Evolutionary conservation across 1,140 invertebrate genomes (phyloP), one percentile per base, ranked within the genome.

Genomic region (Euschistus heros): DNA sequence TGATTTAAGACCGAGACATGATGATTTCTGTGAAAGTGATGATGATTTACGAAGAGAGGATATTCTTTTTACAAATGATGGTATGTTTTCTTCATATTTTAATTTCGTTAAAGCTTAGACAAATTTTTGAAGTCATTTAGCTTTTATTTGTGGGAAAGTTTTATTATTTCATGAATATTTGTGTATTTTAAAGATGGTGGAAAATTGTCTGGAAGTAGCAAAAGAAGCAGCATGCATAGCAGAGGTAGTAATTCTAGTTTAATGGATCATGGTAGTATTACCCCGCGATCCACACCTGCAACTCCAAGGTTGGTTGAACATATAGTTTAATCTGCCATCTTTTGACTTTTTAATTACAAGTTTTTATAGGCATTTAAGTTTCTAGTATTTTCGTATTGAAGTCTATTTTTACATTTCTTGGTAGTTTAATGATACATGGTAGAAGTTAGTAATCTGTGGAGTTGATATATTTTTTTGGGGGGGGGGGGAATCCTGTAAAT

Each of bases 151-250:
- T 13, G 6, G 13, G 7, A 37, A 37, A 37, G 7, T 7, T 17
- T 59, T 59, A 57, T 4, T 57, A 20, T 20, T 57, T 5, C 22
- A 6, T 24, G 27, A 14, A n/a, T 30, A 27, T 60, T 37, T 60
- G n/a, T n/a, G n/a, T 33, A 10, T 17, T 42, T 44, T 14, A 42
- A 26, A 61, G 59, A 61, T 24, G 59, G 27, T 61, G 59, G 59
- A 5, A 52, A 54, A 27, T 75, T 80, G 70, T 80, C 79, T 74
- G 86, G 86, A 63, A 88, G 88, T 76, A 92, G 89, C 76, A 92
- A 92, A 74, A 82, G 91, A 69, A 88, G 89, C 75, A 92, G 89
- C 74, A 87, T 92, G 77, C 90, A 93, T 76, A 92, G 89, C 76
- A 83, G 91, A 67, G 89, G 89, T 72, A 92, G 89, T 76, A 91